Percentiles rank a stretch among this genome's conserved stretches.
These are phyloP conservation scores for Dryobates pubescens DNA, from an alignment of 2,797 vertebrate genomes.

Conservation along the genomic window DNA sequence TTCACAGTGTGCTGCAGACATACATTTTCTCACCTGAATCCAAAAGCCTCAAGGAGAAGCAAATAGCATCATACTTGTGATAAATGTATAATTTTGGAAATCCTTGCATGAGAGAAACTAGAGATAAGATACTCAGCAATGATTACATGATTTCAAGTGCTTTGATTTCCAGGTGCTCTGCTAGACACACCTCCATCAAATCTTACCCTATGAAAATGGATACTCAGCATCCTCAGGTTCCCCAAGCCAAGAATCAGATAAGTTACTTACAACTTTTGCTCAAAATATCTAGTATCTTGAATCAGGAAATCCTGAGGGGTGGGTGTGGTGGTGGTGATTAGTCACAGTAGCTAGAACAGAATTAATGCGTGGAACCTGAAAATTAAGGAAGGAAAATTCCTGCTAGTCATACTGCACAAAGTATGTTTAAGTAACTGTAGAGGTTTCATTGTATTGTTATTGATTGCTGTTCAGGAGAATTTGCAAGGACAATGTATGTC, in stretches of 20 bases:
- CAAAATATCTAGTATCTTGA: background rate
- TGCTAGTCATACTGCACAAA: background rate
- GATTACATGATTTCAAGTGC: background rate
- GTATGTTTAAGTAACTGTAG: background rate
- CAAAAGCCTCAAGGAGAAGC: background rate
- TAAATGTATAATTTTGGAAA: background rate
- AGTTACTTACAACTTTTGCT: background rate
- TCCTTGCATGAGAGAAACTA: background rate
- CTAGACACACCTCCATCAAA: background rate
- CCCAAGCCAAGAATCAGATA: background rate
- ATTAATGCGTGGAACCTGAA: slow-evolving; percentile 2
- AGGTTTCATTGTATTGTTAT: background rate
- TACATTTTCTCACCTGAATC: background rate
- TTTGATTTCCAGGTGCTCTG: slow-evolving; percentile 5
- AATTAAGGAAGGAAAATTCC: slow-evolving; percentile 20
- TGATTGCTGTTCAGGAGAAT: slow-evolving; percentile 6
- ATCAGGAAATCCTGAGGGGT: background rate
- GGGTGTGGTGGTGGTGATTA: background rate
- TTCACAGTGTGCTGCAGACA: background rate
- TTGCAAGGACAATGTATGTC: background rate
- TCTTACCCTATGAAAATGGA: background rate
- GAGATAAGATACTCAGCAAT: background rate
- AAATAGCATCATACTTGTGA: background rate
- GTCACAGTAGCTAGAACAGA: background rate
- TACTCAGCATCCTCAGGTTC: background rate